Evolutionary conservation across 2,888 invertebrate genomes (phyloP), one percentile per base, ranked within the genome.

Genomic region (Drosophila hamatofila): DNA sequence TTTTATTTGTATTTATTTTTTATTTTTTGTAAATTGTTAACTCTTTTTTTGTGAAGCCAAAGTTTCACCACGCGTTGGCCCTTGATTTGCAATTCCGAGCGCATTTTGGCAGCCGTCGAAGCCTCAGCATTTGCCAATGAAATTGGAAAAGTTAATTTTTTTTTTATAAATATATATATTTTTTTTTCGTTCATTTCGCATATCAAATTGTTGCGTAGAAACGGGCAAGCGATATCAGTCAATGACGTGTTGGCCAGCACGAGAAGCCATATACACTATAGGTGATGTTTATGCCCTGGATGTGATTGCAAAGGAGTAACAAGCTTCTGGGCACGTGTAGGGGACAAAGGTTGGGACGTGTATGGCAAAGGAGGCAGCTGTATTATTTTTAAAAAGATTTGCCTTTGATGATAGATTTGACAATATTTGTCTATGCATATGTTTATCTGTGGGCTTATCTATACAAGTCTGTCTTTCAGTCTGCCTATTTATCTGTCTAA

Each of bases 171-270:
- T n/a, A 11, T 30, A 30, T 30, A 1, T 33, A 33, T 33, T 35
- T 64, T 35, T 16, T 37, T 46, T 37, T 41, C n/a, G 25, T 33
- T n/a, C 37, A 54, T 63, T 64, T 49, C 39, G 72, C 73, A 76
- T 77, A 71, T 75, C 41, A 80, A 84, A 84, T 88, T 88, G 87
- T 85, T 88, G 87, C 80, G 79, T 87, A 87, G 88, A 88, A 85
- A 83, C 78, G 84, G 48, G 41, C 66, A 57, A 58, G 41, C 67
- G 54, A 48, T 73, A 57, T 55, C 68, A 63, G 75, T 52, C 84
- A 84, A 79, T 82, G 74, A 80, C 73, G 63, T 74, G 63, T 59
- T 64, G 58, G 61, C 61, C 59, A 60, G 55, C 39, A 12, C 4
- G 16, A 25, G 54, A 66, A 48, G 55, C 63, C 63, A 5, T 33